A percentile compares a stretch with the other conserved stretches of the same genome.
phyloP scores from a whole-genome alignment of 2,888 invertebrate genomes.

The Lordiphosa andalusiaca region DNA sequence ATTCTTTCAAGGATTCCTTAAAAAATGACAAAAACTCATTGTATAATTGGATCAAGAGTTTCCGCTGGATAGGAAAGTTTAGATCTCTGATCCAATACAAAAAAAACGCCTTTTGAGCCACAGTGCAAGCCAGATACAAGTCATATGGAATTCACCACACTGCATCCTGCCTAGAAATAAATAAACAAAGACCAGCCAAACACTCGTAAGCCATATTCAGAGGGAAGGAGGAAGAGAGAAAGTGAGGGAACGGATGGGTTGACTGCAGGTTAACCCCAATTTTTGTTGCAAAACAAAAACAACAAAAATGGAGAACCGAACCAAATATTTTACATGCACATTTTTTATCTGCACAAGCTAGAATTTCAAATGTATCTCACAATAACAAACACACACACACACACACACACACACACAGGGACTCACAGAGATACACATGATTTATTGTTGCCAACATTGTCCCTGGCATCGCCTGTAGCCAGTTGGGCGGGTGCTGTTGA shows the following conservation, averaged over 20 bases:
- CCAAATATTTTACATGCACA: conserved; percentile 62
- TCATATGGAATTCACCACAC: conserved; percentile 17
- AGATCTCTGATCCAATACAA: too few relatives aligned
- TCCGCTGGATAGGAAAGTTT: too few relatives aligned
- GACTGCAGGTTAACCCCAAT: conserved; percentile 60
- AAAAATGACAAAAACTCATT: too few relatives aligned
- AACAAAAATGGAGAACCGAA: conserved; percentile 9
- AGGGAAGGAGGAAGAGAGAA: background rate
- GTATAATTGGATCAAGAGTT: too few relatives aligned
- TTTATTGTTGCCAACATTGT: conserved; percentile 43
- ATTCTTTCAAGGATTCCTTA: too few relatives aligned
- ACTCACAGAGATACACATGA: conserved; percentile 32
- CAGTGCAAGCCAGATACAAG: too few relatives aligned
- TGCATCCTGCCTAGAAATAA: conserved; percentile 23
- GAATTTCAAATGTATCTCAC: conserved; percentile 59
- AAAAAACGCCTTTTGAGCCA: too few relatives aligned
- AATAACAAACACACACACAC: conserved; percentile 10
- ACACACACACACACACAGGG: background rate
- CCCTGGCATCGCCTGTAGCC: conserved; percentile 25
- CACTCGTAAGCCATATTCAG: conserved; percentile 7
- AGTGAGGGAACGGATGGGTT: conserved; percentile 7
- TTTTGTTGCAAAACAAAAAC: conserved; percentile 33
- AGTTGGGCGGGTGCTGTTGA: conserved; percentile 44
- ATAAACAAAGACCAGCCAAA: conserved; percentile 28
- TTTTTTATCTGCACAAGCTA: conserved; percentile 65